Evolutionary conservation across 2,888 invertebrate species (phyloP), one percentile per base, ranked within the genome.

Genomic region (Corbicula japonica): DNA sequence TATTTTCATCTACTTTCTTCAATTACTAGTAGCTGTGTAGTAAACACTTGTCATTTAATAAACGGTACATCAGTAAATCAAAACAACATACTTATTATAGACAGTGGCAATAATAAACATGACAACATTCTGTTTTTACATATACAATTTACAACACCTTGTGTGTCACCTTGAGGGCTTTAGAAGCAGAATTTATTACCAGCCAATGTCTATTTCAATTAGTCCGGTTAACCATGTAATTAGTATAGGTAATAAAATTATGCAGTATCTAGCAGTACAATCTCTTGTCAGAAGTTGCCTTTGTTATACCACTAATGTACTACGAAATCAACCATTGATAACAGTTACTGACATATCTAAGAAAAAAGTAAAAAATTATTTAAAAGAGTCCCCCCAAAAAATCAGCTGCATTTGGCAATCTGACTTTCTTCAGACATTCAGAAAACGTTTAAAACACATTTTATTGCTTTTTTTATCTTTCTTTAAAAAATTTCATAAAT

Each of bases 151-250:
- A 26, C 34, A 35, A 34, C 66, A 52, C 54, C 66, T 54, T 52
- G 23, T 35, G 18, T 30, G 8, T 66, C 10, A 15, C 71, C 61
- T 35, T 38, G 50, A 34, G 71, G 52, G 41, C 28, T 15, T 50
- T 46, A 52, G 61, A 62, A 60, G 54, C 69, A 58, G 61, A 34
- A 72, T 72, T 72, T 62, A 72, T 63, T 72, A 54, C 41, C 71
- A 38, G 21, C 23, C 34, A 32, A n/a, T 73, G 78, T 69, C 62
- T 38, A 62, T 78, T 73, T 78, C 72, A 78, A 78, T 78, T 73
- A 69, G 61, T 48, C 48, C 48, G 21, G 32, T 44, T 54, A 71
- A 50, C 62, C 71, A 62, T 61, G 54, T 54, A 52, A 72, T 62
- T 54, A 72, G 62, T 41, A 54, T 32, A 4, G 52, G 62, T 50